phyloP scores from a whole-genome alignment of 37 sponge, comb jelly and placozoan species.

The Lycopodina hypogea region DNA sequence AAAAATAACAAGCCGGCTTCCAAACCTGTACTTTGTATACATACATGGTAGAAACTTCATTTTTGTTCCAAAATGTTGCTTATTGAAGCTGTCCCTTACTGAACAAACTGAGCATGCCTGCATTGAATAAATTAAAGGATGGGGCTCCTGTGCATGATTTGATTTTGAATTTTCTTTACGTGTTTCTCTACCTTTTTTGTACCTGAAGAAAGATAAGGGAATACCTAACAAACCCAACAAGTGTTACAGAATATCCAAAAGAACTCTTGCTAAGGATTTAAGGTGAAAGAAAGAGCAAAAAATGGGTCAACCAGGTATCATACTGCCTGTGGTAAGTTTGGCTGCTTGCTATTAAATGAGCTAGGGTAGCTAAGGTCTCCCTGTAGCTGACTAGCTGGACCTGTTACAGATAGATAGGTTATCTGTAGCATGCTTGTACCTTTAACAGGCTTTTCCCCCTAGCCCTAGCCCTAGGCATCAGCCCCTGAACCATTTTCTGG shows the following conservation, averaged over 20 bases:
- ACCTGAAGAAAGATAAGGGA: neutral
- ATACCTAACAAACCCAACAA: neutral
- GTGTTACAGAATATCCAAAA: neutral
- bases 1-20: neutral
- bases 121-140: too few relatives aligned
- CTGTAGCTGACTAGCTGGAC: too few relatives aligned
- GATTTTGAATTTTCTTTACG: neutral
- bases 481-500: neutral
- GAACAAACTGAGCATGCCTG: neutral
- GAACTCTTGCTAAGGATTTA: neutral
- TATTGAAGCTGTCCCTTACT: neutral
- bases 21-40: neutral
- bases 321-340: neutral
- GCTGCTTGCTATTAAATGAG: too few relatives aligned
- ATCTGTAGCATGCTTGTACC: neutral
- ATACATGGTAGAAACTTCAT: neutral
- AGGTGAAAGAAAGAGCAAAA: neutral
- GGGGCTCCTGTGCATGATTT: neutral
- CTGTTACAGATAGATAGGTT: neutral
- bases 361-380: too few relatives aligned
- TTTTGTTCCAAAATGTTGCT: neutral
- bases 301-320: neutral
- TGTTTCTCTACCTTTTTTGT: slow-evolving; percentile 1
- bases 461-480: too few relatives aligned
- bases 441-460: too few relatives aligned